Conservation (phyloP, 2,113 vertebrate genomes). For the Apeltes quadracus region DNA sequence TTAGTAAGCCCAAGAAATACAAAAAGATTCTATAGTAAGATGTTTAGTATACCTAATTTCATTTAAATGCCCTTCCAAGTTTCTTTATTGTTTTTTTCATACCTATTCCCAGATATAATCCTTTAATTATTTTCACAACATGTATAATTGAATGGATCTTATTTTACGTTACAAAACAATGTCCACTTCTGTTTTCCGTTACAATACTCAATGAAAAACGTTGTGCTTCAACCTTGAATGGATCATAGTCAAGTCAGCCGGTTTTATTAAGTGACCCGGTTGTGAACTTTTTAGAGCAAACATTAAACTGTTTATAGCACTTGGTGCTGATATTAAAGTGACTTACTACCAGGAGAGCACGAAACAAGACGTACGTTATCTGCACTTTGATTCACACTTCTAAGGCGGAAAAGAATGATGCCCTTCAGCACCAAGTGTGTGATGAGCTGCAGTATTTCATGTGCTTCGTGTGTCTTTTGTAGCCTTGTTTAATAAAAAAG, state of each 20-base stretch:
- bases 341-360: conserved; percentile 5
- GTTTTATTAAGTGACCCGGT: conserved; percentile 5
- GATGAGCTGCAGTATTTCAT: neutral
- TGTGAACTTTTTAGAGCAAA: conserved; percentile 15
- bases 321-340: conserved; percentile 3
- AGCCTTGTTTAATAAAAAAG: neutral
- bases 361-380: conserved; percentile 1
- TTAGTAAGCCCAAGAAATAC: neutral
- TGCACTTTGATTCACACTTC: conserved; percentile 14
- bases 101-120: conserved; percentile 15
- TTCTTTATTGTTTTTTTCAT: conserved; percentile 16
- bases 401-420: neutral
- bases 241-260: neutral
- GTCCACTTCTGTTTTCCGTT: conserved; percentile 19
- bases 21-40: neutral
- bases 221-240: neutral
- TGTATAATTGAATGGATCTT: conserved; percentile 19
- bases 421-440: conserved; percentile 29
- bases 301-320: neutral
- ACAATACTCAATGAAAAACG: conserved; percentile 3
- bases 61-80: conserved; percentile 10
- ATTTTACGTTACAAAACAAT: neutral
- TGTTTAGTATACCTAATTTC: conserved; percentile 22
- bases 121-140: conserved; percentile 19
- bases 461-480: neutral